phyloP scores from a whole-genome alignment of 1,140 invertebrate genomes.

The Notospermus geniculatus region DNA sequence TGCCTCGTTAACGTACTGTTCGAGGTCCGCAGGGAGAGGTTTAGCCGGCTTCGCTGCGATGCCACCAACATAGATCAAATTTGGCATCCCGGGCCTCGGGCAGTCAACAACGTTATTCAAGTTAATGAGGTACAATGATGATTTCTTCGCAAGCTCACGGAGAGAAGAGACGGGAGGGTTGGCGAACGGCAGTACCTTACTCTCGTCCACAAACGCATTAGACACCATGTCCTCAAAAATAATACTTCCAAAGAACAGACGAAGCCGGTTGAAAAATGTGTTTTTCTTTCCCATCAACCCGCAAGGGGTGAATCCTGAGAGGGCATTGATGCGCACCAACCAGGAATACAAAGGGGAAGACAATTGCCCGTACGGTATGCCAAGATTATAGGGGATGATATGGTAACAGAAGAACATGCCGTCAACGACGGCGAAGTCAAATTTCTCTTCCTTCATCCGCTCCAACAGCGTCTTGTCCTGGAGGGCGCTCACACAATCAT shows the following conservation, averaged over 20 bases:
- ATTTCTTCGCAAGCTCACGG: not conserved
- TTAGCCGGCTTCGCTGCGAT: not conserved
- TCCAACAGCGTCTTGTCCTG: not conserved
- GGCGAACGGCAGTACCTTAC: not conserved
- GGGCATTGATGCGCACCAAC: not conserved
- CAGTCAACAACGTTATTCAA: not conserved
- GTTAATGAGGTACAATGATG: not conserved
- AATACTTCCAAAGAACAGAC: not conserved
- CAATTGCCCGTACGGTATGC: not conserved
- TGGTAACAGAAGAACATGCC: not conserved
- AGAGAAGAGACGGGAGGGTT: not conserved
- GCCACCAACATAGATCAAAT: slow-evolving; percentile 7
- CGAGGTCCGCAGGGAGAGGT: not conserved
- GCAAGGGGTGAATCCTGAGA: not conserved
- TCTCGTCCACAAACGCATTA: not conserved
- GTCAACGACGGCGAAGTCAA: slow-evolving; percentile 7
- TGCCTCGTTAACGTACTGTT: not conserved
- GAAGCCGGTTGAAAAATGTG: slow-evolving; percentile 2
- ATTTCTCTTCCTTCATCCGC: not conserved
- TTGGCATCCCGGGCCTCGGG: not conserved
- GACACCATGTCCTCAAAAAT: not conserved
- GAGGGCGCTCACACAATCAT: not conserved
- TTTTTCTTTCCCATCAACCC: not conserved
- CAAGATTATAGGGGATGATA: slow-evolving; percentile 2
- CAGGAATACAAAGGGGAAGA: not conserved